Evolutionary conservation across 1,140 invertebrate genomes (phyloP).

Genomic region (Pomacea maculata): DNA sequence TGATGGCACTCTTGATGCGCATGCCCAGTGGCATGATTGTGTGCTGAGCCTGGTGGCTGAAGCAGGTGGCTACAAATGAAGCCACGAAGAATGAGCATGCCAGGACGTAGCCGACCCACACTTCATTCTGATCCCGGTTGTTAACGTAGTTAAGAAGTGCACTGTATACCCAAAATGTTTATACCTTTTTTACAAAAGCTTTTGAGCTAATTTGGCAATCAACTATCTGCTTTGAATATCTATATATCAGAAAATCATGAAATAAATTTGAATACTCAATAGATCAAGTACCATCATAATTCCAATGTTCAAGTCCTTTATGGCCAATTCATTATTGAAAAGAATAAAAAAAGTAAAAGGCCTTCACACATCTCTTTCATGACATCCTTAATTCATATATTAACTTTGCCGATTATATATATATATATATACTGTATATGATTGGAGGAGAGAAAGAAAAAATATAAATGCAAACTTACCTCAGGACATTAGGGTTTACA

Average conservation of each 20-base stretch:
- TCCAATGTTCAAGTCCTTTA: neutral
- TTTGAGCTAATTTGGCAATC: too few relatives aligned
- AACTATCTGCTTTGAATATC: neutral
- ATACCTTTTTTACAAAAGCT: too few relatives aligned
- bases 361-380: too few relatives aligned
- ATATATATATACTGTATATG: neutral
- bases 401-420: too few relatives aligned
- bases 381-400: too few relatives aligned
- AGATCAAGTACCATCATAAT: neutral
- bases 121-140: conserved; percentile 1
- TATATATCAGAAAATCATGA: too few relatives aligned
- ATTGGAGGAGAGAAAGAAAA: neutral
- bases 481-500: conserved; percentile 9
- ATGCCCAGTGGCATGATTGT: conserved; percentile 77
- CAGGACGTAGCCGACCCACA: conserved; percentile 60
- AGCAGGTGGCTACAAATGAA: conserved; percentile 35
- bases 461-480: neutral
- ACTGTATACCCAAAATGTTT: neutral
- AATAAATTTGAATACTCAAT: too few relatives aligned
- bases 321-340: neutral
- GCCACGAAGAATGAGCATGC: conserved; percentile 38
- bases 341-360: neutral
- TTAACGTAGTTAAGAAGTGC: neutral
- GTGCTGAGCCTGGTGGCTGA: conserved; percentile 53
- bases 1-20: conserved; percentile 86